phyloP scores from a whole-genome alignment of 2,888 invertebrate genomes.

The Standfussiana lucernea region DNA sequence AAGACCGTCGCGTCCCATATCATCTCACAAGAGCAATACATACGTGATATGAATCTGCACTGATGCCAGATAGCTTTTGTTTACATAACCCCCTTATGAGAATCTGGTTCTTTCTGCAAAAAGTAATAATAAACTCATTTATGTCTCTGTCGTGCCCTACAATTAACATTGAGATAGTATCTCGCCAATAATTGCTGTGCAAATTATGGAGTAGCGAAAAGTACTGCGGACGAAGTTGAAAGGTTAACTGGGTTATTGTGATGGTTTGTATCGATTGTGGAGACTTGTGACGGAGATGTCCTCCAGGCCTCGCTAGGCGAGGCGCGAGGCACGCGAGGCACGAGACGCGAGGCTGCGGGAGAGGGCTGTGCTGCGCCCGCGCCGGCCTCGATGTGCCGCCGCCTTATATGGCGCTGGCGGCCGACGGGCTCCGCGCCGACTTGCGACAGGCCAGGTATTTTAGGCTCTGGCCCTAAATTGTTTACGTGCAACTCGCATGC shows the following conservation, averaged over 20 bases:
- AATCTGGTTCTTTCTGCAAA: slow-evolving; percentile 35
- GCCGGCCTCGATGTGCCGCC: slow-evolving; percentile 81
- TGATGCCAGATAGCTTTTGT: slow-evolving; percentile 71
- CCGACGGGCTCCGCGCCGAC: slow-evolving; percentile 77
- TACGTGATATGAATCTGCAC: slow-evolving; percentile 75
- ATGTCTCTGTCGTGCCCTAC: slow-evolving; percentile 61
- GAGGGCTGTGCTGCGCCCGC: slow-evolving; percentile 63
- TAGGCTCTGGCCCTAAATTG: slow-evolving; percentile 84
- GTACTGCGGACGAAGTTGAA: slow-evolving; percentile 72
- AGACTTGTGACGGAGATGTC: slow-evolving; percentile 71
- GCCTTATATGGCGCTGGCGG: slow-evolving; percentile 87
- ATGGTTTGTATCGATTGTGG: slow-evolving; percentile 51
- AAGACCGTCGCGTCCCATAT: slow-evolving; percentile 72
- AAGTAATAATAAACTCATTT: slow-evolving; percentile 42
- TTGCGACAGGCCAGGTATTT: slow-evolving; percentile 81
- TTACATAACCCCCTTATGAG: slow-evolving; percentile 47
- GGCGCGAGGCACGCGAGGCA: slow-evolving; percentile 59
- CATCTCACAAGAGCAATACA: slow-evolving; percentile 77
- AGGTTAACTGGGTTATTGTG: slow-evolving; percentile 73
- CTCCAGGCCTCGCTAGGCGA: slow-evolving; percentile 66
- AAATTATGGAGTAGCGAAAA: slow-evolving; percentile 72
- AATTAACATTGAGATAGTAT: slow-evolving; percentile 72
- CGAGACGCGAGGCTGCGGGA: slow-evolving; percentile 58
- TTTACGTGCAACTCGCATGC: slow-evolving; percentile 76
- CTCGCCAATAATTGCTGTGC: slow-evolving; percentile 60